A percentile compares a stretch with the other conserved stretches of the same genome.
Evolutionary conservation across 2,888 invertebrate species (phyloP).

Genomic region (Macropis europaea): DNA sequence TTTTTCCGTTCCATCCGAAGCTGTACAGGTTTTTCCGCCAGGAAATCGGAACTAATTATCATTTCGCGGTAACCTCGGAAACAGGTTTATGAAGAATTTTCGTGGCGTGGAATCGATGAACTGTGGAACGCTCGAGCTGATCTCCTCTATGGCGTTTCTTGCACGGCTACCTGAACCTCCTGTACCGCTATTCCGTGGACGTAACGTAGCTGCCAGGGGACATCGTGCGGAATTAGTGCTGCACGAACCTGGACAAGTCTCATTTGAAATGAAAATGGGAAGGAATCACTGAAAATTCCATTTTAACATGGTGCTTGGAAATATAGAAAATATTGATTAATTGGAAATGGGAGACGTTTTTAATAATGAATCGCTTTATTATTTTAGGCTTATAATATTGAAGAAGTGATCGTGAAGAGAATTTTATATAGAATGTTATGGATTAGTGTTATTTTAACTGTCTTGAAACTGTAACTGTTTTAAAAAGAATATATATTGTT

Average conservation of each 20-base stretch:
- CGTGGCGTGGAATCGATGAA: constrained; percentile 30
- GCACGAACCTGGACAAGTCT: constrained; percentile 1
- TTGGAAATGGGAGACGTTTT: no score
- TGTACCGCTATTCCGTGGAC: constrained; percentile 32
- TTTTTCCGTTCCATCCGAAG: background rate
- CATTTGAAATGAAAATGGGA: no score
- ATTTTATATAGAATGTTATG: no score
- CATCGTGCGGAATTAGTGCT: constrained; percentile 25
- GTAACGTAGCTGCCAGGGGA: constrained; percentile 8
- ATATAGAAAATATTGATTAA: no score
- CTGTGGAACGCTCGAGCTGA: constrained; percentile 8
- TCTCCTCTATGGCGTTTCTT: background rate
- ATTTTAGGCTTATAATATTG: no score
- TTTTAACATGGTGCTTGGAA: no score
- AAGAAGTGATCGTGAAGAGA: no score
- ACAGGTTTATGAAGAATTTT: constrained; percentile 9
- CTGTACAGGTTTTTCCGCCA: background rate
- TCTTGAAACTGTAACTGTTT: no score
- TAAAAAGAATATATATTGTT: no score
- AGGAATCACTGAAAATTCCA: no score
- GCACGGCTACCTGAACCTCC: constrained; percentile 2
- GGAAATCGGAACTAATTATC: constrained; percentile 26
- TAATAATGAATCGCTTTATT: no score
- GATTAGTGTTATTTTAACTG: no score
- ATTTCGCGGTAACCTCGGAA: background rate